Conservation (phyloP, 2,888 invertebrate genomes). For the Sceliomorpha sp. region DNA sequence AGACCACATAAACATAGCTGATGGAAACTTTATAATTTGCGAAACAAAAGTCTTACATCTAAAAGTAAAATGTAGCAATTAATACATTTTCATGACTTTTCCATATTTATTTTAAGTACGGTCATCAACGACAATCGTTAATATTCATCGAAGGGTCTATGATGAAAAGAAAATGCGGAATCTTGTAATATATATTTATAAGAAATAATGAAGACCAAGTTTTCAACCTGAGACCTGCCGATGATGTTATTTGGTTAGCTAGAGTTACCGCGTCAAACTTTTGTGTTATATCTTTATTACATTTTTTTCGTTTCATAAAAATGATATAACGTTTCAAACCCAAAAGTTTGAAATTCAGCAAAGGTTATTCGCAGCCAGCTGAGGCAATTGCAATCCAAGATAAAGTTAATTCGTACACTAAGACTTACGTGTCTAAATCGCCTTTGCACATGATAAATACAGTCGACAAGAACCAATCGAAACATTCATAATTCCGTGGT, state of each 20-base stretch:
- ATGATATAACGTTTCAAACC: neutral
- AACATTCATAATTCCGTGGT: conserved; percentile 66
- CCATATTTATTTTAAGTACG: too few relatives aligned
- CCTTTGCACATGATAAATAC: conserved; percentile 73
- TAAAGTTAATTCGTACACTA: conserved; percentile 6
- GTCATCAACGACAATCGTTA: too few relatives aligned
- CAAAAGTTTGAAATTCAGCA: conserved; percentile 2
- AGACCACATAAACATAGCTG: conserved; percentile 73
- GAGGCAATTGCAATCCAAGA: too few relatives aligned
- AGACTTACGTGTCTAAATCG: conserved; percentile 67
- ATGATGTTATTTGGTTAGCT: conserved; percentile 76
- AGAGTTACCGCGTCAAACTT: conserved; percentile 60
- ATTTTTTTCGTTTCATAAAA: conserved; percentile 10
- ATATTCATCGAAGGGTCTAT: conserved; percentile 63
- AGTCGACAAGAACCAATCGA: conserved; percentile 77
- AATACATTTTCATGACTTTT: conserved; percentile 11
- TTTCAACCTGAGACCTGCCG: conserved; percentile 79
- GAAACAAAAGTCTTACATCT: conserved; percentile 72
- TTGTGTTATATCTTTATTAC: conserved; percentile 23
- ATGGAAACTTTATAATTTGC: conserved; percentile 73
- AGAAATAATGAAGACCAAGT: conserved; percentile 71
- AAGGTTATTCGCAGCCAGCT: conserved; percentile 72
- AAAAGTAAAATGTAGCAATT: conserved; percentile 24
- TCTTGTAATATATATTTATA: conserved; percentile 55
- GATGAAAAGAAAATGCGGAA: conserved; percentile 69